These are phyloP conservation scores for Elymnias hypermnestra DNA, from an alignment of 1,140 invertebrate species.

Conservation along the genomic window DNA sequence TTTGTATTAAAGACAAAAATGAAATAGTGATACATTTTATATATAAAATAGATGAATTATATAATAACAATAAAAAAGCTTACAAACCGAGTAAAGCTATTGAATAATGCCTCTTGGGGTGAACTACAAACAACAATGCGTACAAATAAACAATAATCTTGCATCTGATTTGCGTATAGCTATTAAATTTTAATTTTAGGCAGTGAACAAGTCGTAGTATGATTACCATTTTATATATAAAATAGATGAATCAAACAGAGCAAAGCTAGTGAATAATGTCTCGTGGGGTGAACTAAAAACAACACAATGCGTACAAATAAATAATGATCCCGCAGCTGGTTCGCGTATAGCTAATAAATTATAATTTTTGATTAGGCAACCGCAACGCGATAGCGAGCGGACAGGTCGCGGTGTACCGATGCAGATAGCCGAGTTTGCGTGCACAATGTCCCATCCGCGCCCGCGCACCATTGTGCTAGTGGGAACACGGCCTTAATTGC, in stretches of 20 bases:
- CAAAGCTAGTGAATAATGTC: not conserved
- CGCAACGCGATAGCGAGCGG: constrained; percentile 27
- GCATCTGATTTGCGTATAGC: too few species aligned
- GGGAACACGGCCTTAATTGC: constrained; percentile 68
- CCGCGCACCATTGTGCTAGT: constrained; percentile 57
- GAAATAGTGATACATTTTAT: too few species aligned
- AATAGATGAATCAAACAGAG: constrained; percentile 1
- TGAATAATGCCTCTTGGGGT: too few species aligned
- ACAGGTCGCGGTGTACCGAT: constrained; percentile 40
- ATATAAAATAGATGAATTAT: too few species aligned
- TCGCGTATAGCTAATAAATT: constrained; percentile 27
- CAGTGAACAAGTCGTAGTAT: too few species aligned
- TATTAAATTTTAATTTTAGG: too few species aligned
- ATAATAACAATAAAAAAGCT: too few species aligned
- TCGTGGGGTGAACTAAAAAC: not conserved
- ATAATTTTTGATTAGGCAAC: constrained; percentile 39
- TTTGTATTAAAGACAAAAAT: too few species aligned
- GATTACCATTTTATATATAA: too few species aligned
- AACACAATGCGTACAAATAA: constrained; percentile 11
- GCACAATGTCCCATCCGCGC: constrained; percentile 60
- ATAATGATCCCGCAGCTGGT: constrained; percentile 7
- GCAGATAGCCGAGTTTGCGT: constrained; percentile 58
- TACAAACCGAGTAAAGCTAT: too few species aligned
- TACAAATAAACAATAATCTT: too few species aligned
- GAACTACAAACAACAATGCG: too few species aligned